phyloP scores from a whole-genome alignment of 1,140 invertebrate species.

The Octopus sinensis region DNA sequence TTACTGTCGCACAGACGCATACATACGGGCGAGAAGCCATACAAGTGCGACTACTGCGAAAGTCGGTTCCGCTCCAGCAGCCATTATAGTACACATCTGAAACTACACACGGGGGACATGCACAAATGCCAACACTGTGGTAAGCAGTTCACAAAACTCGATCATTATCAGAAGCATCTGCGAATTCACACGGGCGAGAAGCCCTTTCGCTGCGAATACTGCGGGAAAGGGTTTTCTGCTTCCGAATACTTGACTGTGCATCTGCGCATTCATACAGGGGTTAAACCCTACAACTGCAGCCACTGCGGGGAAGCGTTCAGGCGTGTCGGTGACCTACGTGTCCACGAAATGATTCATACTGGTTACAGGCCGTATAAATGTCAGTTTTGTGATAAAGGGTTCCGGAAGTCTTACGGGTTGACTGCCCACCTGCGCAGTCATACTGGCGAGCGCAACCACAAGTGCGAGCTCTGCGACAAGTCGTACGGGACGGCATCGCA shows the following conservation, averaged over 20 bases:
- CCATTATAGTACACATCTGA: slow-evolving; percentile 81
- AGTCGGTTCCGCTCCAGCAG: not conserved
- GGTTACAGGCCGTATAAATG: slow-evolving; percentile 34
- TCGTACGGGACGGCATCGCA: slow-evolving; percentile 19
- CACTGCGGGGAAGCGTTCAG: slow-evolving; percentile 24
- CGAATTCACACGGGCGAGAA: slow-evolving; percentile 79
- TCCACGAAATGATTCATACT: slow-evolving; percentile 27
- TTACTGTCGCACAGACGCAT: slow-evolving; percentile 20
- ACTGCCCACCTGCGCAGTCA: slow-evolving; percentile 68
- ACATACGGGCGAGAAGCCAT: slow-evolving; percentile 17
- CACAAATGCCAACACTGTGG: slow-evolving; percentile 18
- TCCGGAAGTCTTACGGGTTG: slow-evolving; percentile 27
- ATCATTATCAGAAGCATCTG: slow-evolving; percentile 26
- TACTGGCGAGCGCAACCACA: slow-evolving; percentile 79
- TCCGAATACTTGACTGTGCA: slow-evolving; percentile 21
- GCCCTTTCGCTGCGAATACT: slow-evolving; percentile 62
- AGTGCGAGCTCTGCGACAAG: slow-evolving; percentile 32
- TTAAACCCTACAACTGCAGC: slow-evolving; percentile 24
- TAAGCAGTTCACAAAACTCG: slow-evolving; percentile 16
- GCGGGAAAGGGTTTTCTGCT: slow-evolving; percentile 19
- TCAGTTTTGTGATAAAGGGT: slow-evolving; percentile 33
- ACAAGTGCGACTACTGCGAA: not conserved
- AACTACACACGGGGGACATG: slow-evolving; percentile 80
- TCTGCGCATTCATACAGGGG: slow-evolving; percentile 20
- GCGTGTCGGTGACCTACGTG: slow-evolving; percentile 17